Conservation (phyloP, 2,113 vertebrate species). For the Dromaius novaehollandiae region DNA sequence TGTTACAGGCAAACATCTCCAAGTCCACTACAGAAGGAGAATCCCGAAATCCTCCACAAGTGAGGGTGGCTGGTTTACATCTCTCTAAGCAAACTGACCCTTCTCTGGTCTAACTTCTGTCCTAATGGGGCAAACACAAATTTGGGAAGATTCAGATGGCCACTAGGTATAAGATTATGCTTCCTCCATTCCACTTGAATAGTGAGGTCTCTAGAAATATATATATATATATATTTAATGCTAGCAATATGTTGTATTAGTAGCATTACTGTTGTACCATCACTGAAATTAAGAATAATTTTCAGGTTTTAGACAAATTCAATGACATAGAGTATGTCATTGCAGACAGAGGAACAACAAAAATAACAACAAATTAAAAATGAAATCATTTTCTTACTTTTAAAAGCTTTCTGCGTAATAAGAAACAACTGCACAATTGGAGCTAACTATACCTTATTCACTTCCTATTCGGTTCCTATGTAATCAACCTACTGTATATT, state of each 20-base stretch:
- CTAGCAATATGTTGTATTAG: background rate
- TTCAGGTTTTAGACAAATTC: background rate
- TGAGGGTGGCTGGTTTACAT: accelerated
- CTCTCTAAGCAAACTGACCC: background rate
- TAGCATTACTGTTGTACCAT: background rate
- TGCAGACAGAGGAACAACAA: accelerated
- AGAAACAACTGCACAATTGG: background rate
- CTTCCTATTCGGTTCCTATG: background rate
- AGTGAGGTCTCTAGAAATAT: background rate
- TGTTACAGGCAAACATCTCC: background rate
- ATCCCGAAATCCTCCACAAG: background rate
- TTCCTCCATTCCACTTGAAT: background rate
- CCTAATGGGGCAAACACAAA: background rate
- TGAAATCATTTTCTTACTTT: accelerated
- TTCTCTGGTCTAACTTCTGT: background rate
- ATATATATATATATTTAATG: background rate
- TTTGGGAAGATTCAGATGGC: background rate
- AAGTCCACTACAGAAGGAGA: background rate
- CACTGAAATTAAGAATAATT: background rate
- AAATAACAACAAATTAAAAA: background rate
- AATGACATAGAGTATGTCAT: background rate
- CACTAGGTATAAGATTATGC: background rate
- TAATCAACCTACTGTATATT: background rate
- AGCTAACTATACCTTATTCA: background rate
- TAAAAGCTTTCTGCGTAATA: background rate